Percentiles rank a stretch among this genome's conserved stretches.
Conservation (phyloP, 2,113 vertebrate species). For the Heterocephalus glaber region DNA sequence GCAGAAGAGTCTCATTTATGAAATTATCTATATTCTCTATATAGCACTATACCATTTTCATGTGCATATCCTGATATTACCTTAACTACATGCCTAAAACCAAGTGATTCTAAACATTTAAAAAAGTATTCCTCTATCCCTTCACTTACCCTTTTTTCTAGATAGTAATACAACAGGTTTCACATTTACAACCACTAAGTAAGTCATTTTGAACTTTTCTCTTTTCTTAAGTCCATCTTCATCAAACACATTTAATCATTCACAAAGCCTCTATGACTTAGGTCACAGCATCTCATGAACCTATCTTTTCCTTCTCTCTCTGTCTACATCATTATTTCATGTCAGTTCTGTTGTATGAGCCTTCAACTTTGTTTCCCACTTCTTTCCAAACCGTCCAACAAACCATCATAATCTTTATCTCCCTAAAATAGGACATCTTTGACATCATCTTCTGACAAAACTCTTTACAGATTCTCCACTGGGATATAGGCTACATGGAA, state of each 20-base stretch:
- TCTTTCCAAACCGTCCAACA: neutral
- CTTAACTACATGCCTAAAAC: slow-evolving; percentile 39
- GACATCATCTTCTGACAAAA: neutral
- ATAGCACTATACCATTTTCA: slow-evolving; percentile 8
- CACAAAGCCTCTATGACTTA: neutral
- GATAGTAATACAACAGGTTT: slow-evolving; percentile 4
- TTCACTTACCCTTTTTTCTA: neutral
- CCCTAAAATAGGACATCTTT: neutral
- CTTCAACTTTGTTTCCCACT: neutral
- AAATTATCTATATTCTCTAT: slow-evolving; percentile 1
- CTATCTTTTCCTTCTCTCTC: neutral
- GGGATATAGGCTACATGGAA: neutral
- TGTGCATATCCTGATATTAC: neutral
- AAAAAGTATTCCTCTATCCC: neutral
- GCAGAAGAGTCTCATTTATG: neutral
- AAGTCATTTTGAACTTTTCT: neutral
- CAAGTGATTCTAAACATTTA: slow-evolving; percentile 15
- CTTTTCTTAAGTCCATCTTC: neutral
- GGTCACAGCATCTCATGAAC: neutral
- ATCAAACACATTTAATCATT: neutral
- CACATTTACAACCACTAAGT: neutral
- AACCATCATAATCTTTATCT: neutral
- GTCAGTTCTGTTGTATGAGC: neutral
- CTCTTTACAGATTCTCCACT: neutral
- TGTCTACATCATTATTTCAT: neutral